Percentiles rank a stretch among this genome's conserved stretches.
Conservation (phyloP, 2,113 vertebrate genomes). For the Alexandromys fortis region DNA sequence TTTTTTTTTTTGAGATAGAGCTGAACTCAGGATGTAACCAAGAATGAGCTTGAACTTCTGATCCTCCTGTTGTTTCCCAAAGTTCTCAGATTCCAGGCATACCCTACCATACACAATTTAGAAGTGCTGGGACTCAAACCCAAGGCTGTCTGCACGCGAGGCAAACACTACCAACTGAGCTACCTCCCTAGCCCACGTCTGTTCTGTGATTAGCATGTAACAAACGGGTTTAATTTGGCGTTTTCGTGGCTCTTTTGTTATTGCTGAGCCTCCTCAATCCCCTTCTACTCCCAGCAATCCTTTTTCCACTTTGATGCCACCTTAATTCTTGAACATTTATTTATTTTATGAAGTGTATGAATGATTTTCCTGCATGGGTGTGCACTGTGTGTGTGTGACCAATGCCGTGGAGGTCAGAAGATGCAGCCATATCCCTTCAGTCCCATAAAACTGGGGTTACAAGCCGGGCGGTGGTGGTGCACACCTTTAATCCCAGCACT, state of each 20-base stretch:
- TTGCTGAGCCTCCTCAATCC: not conserved
- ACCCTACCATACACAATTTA: not conserved
- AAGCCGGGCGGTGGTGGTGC: too few relatives aligned
- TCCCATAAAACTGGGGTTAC: not conserved
- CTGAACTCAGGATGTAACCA: not conserved
- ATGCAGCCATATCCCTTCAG: not conserved
- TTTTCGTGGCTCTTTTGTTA: too few relatives aligned
- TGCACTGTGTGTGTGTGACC: not conserved
- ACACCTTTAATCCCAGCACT: too few relatives aligned
- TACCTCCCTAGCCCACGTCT: not conserved
- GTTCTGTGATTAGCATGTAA: not conserved
- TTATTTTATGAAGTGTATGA: not conserved
- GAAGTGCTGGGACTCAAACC: not conserved
- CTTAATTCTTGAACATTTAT: not conserved
- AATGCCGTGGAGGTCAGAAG: not conserved
- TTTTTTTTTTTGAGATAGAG: not conserved
- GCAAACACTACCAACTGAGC: not conserved
- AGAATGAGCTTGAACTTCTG: not conserved
- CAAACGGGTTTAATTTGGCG: not conserved
- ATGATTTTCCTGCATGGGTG: not conserved
- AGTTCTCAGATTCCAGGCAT: not conserved
- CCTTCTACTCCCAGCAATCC: not conserved
- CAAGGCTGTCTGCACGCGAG: not conserved
- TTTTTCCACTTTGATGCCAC: too few relatives aligned
- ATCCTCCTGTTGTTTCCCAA: not conserved